These are phyloP conservation scores for Cephus spinipes DNA, from an alignment of 2,888 invertebrate species.

Conservation along the genomic window DNA sequence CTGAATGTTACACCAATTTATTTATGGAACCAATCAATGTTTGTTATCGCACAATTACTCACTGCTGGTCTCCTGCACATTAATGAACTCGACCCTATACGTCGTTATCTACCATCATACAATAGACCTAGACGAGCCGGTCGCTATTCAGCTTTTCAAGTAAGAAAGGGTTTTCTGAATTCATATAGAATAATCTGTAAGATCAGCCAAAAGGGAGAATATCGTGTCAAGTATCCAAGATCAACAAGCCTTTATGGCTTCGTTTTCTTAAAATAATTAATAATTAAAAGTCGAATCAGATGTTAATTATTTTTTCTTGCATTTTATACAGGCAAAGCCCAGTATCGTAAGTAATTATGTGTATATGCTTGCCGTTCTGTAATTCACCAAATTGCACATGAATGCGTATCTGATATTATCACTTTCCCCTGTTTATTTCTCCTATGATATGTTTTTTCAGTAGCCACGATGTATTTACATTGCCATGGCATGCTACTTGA, in stretches of 20 bases:
- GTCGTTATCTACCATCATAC: constrained; percentile 95
- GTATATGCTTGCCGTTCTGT: constrained; percentile 11
- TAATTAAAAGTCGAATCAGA: neutral
- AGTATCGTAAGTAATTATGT: constrained; percentile 71
- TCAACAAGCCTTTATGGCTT: constrained; percentile 12
- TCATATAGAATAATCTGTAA: constrained; percentile 1
- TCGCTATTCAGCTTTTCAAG: constrained; percentile 98
- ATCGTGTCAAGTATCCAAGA: neutral
- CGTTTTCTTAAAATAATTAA: constrained; percentile 5
- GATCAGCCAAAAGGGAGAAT: neutral
- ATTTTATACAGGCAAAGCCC: constrained; percentile 70
- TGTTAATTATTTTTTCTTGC: constrained; percentile 40
- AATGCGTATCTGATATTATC: constrained; percentile 60
- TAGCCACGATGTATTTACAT: neutral
- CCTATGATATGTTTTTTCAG: neutral
- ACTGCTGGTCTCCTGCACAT: constrained; percentile 91
- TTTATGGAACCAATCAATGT: constrained; percentile 94
- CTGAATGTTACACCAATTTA: constrained; percentile 45
- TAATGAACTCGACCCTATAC: constrained; percentile 95
- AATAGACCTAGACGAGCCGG: constrained; percentile 92
- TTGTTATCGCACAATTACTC: constrained; percentile 91
- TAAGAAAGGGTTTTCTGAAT: constrained; percentile 57
- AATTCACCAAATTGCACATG: constrained; percentile 38
- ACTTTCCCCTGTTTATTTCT: constrained; percentile 9
- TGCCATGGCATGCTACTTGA: neutral